Conservation (phyloP, 1,140 invertebrate species). For the Temnothorax nylanderi region DNA sequence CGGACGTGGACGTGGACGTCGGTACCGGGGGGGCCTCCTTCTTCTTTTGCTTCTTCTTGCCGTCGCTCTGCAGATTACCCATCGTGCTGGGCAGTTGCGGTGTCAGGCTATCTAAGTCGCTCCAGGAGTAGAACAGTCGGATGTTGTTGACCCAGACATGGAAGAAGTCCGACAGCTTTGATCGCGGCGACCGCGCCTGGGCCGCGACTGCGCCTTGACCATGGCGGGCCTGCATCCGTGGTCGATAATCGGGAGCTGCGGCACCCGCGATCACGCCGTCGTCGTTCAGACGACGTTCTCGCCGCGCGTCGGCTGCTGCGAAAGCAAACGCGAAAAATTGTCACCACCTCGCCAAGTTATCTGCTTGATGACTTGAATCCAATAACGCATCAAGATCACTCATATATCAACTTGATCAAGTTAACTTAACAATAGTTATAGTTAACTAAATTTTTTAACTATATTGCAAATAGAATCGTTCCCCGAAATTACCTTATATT, state of each 20-base stretch:
- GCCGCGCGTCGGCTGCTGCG: constrained; percentile 5
- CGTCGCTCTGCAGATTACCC: constrained; percentile 83
- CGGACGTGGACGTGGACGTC: constrained; percentile 10
- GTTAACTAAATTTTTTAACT: background rate
- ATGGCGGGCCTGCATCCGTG: constrained; percentile 54
- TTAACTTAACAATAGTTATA: background rate
- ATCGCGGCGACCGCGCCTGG: constrained; percentile 56
- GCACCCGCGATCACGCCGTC: constrained; percentile 12
- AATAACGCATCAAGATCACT: background rate
- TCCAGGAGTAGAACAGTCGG: constrained; percentile 63
- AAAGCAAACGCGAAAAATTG: background rate
- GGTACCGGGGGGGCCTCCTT: constrained; percentile 16
- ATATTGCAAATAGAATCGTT: background rate
- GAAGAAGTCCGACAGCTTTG: constrained; percentile 76
- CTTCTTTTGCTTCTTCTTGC: constrained; percentile 77
- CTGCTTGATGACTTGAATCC: background rate
- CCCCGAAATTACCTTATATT: background rate
- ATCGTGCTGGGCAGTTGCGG: constrained; percentile 63
- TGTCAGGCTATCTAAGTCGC: background rate
- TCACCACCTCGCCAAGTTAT: background rate
- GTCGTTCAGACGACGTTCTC: background rate
- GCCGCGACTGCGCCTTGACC: constrained; percentile 78
- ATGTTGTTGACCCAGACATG: constrained; percentile 73
- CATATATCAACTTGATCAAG: background rate
- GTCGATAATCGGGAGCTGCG: constrained; percentile 69